phyloP scores from a whole-genome alignment of 2,888 invertebrate species.

The Hydraecia micacea region DNA sequence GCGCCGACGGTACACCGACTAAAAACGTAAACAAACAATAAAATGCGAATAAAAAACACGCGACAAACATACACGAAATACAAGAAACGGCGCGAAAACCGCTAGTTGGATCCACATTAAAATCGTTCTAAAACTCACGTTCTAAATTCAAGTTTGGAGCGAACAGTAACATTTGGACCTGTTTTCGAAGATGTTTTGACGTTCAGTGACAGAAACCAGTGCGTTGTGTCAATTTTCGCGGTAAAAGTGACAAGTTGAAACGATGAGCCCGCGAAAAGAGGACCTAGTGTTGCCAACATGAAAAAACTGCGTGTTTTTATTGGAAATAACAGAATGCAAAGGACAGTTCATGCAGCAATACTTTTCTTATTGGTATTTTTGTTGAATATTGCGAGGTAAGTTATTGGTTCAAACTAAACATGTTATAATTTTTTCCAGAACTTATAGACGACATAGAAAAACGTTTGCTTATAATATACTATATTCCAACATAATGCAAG shows the following conservation, averaged over 20 bases:
- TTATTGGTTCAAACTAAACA: constrained; percentile 50
- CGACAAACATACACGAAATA: constrained; percentile 66
- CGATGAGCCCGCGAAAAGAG: constrained; percentile 83
- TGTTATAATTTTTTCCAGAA: constrained; percentile 18
- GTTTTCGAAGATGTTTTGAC: constrained; percentile 59
- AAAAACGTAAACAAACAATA: constrained; percentile 80
- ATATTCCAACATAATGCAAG: constrained; percentile 24
- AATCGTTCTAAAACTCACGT: constrained; percentile 31
- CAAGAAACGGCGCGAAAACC: constrained; percentile 60
- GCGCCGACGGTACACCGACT: constrained; percentile 78
- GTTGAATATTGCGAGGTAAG: constrained; percentile 86
- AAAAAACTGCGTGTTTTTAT: constrained; percentile 75
- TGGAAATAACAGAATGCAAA: constrained; percentile 84
- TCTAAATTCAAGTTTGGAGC: constrained; percentile 50
- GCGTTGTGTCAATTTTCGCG: constrained; percentile 73
- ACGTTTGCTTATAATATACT: neutral
- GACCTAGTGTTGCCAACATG: constrained; percentile 88
- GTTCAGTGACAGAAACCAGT: constrained; percentile 67
- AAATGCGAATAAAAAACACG: constrained; percentile 76
- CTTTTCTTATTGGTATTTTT: constrained; percentile 83
- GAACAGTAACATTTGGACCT: constrained; percentile 44
- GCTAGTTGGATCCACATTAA: constrained; percentile 31
- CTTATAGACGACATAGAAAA: neutral
- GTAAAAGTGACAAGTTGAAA: constrained; percentile 79
- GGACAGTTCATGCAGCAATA: constrained; percentile 79